Conservation (phyloP, 2,888 invertebrate species). For the Eugnorisma glareosa region DNA sequence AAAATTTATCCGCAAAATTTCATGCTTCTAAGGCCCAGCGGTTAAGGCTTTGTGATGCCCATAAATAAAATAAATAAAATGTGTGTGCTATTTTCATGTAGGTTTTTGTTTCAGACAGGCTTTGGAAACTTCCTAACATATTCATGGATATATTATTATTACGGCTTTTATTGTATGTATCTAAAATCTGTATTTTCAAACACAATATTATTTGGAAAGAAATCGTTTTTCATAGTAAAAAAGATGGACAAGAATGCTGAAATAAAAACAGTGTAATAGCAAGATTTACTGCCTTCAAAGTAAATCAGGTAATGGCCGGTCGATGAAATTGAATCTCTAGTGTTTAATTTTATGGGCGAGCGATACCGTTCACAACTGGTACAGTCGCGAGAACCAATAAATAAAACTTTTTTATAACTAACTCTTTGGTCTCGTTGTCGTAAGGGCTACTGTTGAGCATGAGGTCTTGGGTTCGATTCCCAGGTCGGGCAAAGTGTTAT, state of each 20-base stretch:
- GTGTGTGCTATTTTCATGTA: too few species aligned
- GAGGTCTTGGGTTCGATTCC: too few species aligned
- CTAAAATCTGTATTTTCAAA: background rate
- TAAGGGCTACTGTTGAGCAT: too few species aligned
- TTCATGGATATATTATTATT: too few species aligned
- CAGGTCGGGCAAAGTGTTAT: background rate
- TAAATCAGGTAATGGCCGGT: slow-evolving; percentile 27
- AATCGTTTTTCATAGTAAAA: background rate
- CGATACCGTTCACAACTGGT: slow-evolving; percentile 7
- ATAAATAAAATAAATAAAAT: too few species aligned
- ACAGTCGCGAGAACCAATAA: background rate
- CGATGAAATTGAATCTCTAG: slow-evolving; percentile 51
- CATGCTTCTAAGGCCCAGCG: too few species aligned
- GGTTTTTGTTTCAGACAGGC: too few species aligned
- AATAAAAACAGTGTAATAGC: background rate
- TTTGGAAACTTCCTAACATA: too few species aligned
- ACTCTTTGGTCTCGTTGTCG: too few species aligned
- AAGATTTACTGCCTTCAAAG: slow-evolving; percentile 28
- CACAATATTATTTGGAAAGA: background rate
- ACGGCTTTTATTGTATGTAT: background rate
- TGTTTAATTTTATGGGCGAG: slow-evolving; percentile 37
- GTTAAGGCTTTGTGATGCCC: too few species aligned
- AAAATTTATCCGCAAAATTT: too few species aligned
- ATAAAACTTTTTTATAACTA: too few species aligned
- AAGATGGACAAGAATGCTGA: background rate